phyloP scores from a whole-genome alignment of 2,797 vertebrate species.

The Sylvia borin region DNA sequence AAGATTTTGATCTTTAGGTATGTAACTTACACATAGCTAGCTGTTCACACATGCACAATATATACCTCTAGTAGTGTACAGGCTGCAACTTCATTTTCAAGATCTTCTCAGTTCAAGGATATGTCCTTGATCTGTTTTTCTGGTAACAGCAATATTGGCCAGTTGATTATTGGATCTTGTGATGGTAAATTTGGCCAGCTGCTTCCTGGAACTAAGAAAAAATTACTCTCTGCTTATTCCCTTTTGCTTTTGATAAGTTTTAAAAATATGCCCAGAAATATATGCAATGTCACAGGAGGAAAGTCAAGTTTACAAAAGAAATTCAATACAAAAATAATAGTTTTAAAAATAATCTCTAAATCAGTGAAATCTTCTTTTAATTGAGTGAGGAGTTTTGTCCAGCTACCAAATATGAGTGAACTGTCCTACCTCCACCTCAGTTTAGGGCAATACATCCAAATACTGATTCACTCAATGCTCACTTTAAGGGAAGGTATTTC shows the following conservation, averaged over 20 bases:
- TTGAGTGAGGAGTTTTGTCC: background rate
- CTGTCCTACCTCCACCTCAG: background rate
- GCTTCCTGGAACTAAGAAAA: background rate
- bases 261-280: background rate
- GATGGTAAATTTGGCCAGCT: background rate
- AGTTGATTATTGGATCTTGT: background rate
- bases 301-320: background rate
- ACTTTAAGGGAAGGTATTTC: background rate
- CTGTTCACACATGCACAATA: background rate
- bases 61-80: background rate
- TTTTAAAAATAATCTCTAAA: background rate
- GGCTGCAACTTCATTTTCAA: background rate
- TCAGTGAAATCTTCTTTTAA: background rate
- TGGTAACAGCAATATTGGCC: background rate
- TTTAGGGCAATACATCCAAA: background rate
- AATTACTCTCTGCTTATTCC: background rate
- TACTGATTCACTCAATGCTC: background rate
- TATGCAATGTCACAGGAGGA: background rate
- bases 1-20: background rate
- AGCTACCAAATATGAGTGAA: background rate
- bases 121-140: background rate
- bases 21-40: background rate
- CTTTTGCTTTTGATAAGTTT: background rate
- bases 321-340: background rate
- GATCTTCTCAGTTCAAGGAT: background rate